Base-by-base conservation (phyloP, 2,113 vertebrate genomes). In the Plestiodon gilberti region DNA sequence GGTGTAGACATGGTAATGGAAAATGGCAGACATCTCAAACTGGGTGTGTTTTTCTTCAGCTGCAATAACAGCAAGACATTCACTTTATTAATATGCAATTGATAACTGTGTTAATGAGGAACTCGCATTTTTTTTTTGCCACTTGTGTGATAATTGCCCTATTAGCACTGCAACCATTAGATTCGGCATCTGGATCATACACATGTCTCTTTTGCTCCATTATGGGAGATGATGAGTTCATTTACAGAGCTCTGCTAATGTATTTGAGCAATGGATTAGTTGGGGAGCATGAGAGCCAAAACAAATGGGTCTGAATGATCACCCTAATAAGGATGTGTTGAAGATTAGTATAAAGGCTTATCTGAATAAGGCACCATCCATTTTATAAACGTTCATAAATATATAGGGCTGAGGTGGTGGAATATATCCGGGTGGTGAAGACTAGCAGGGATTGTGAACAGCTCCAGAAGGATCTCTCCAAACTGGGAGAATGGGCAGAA, bases 11-110 rank as follows among this genome's bases (percentile, higher is more conserved):
- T 81, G 3, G 1, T 71, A 93, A 52, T 73, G 87, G 74, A 71
- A 93, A 94, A 94, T 92, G 59, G 87, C 93, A 95, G 38, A 86
- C 92, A 95, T 85, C 61, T 92, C 52, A 89, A 88, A 91, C 93
- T 95, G 81, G 65, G 52, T 91, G 33, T 57, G 55, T 61, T 52
- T 13, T 57, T 57, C 17, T 57, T 57, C 10, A 10, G 55, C 90
- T 94, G 71, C 52, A 71, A 59, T 86, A 81, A 59, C 84, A 84
- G 90, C 62, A 81, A 89, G 83, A 81, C n/a, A 92, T 83, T 35
- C 62, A 4, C 28, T 90, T 90, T 93, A 91, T 94, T 88, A 93
- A 67, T 91, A 93, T 94, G 79, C 88, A 90, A 89, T 91, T 93
- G 85, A 92, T 90, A 83, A 35, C 86, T 81, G 77, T 64, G 57